A percentile compares a stretch with the other conserved stretches of the same genome.
Conservation (phyloP, 2,113 vertebrate species). For the Halcyon malimbica region DNA sequence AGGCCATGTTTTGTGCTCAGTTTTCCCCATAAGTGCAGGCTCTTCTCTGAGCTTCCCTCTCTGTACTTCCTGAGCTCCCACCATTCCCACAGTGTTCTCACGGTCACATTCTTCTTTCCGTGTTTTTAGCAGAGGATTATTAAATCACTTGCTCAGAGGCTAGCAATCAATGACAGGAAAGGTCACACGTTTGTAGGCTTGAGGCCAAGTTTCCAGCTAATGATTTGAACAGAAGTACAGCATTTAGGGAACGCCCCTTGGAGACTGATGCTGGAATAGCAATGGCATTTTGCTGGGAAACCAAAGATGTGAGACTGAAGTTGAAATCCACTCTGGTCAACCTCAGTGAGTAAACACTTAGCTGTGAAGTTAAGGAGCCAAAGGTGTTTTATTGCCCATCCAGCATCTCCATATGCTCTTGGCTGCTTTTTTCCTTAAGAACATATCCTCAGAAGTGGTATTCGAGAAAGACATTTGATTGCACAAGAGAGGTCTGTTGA, state of each 20-base stretch:
- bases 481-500: not conserved
- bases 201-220: constrained; percentile 26
- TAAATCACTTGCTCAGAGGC: not conserved
- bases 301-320: not conserved
- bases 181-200: not conserved
- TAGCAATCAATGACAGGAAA: not conserved
- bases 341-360: not conserved
- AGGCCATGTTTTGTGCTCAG: not conserved
- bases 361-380: not conserved
- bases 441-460: not conserved
- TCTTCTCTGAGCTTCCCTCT: not conserved
- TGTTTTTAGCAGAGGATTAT: not conserved
- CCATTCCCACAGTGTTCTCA: not conserved
- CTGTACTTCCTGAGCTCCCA: not conserved
- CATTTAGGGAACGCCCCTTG: not conserved
- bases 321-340: not conserved
- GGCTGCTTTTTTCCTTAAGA: not conserved
- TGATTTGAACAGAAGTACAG: not conserved
- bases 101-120: not conserved
- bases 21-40: not conserved
- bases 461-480: not conserved
- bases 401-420: not conserved
- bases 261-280: not conserved
- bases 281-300: not conserved
- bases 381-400: not conserved